Evolutionary conservation across 1,140 invertebrate species (phyloP).

Genomic region (Tetranychus cinnabarinus): DNA sequence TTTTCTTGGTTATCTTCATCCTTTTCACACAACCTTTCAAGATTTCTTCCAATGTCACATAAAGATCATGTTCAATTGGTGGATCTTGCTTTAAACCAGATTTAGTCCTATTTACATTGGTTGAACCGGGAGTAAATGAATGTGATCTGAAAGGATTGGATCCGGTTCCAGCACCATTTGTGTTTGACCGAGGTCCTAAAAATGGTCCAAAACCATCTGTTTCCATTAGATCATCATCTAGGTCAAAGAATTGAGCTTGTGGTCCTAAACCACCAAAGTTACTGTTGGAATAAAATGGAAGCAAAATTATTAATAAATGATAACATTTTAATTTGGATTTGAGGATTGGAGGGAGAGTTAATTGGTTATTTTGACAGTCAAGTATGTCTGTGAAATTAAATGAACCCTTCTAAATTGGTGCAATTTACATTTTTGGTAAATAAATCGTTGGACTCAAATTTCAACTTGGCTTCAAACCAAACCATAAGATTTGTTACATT

Average conservation of each 20-base stretch:
- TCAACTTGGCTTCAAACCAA: too few relatives aligned
- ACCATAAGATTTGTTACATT: too few relatives aligned
- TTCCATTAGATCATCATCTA: conserved; percentile 4
- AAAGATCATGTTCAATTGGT: conserved; percentile 82
- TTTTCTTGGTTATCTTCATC: conserved; percentile 93
- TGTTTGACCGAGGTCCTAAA: conserved; percentile 3
- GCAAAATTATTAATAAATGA: not conserved
- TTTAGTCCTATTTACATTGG: conserved; percentile 18
- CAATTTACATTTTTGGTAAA: too few relatives aligned
- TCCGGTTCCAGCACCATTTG: not conserved
- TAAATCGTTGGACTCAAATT: too few relatives aligned
- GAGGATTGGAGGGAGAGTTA: too few relatives aligned
- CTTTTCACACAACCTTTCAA: conserved; percentile 85
- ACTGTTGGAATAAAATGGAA: not conserved
- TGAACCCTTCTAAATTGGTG: too few relatives aligned
- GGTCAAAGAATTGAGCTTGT: not conserved
- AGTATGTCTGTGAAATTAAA: too few relatives aligned
- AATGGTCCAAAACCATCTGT: conserved; percentile 14
- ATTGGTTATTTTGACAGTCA: too few relatives aligned
- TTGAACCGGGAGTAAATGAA: conserved; percentile 54
- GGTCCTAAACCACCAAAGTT: not conserved
- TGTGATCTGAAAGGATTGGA: conserved; percentile 47
- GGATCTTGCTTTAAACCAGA: conserved; percentile 43
- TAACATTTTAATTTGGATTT: not conserved
- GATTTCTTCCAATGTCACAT: conserved; percentile 75